Conservation (phyloP, 2,888 invertebrate genomes). For the Eupithecia abbreviata region DNA sequence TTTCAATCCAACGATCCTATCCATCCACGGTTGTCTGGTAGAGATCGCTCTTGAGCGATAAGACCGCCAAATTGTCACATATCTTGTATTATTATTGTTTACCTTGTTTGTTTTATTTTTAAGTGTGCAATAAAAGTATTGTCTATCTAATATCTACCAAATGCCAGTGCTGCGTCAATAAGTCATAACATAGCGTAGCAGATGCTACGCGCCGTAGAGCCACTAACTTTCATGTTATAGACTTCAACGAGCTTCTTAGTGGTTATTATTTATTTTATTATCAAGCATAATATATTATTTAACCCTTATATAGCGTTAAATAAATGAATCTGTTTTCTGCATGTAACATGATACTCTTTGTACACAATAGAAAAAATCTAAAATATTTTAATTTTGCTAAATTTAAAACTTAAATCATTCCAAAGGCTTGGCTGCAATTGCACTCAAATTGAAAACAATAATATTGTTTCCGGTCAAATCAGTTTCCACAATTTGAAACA, state of each 20-base stretch:
- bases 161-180: background rate
- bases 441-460: constrained; percentile 1
- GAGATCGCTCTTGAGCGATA: too few species aligned
- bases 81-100: too few species aligned
- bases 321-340: background rate
- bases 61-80: too few species aligned
- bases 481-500: constrained; percentile 22
- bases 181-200: background rate
- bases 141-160: background rate
- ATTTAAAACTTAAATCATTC: background rate
- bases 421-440: background rate
- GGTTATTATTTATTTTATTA: background rate
- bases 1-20: too few species aligned
- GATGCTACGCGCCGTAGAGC: constrained; percentile 33
- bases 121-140: too few species aligned
- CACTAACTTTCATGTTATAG: constrained; percentile 23
- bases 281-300: background rate
- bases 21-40: too few species aligned
- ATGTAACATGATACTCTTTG: background rate
- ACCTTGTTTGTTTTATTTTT: too few species aligned
- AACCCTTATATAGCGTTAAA: background rate
- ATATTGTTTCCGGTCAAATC: constrained; percentile 13
- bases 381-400: too few species aligned
- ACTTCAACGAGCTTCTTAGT: constrained; percentile 34
- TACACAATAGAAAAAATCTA: background rate